Evolutionary conservation across 2,888 invertebrate species (phyloP).

Genomic region (Tanytarsus gracilentus): DNA sequence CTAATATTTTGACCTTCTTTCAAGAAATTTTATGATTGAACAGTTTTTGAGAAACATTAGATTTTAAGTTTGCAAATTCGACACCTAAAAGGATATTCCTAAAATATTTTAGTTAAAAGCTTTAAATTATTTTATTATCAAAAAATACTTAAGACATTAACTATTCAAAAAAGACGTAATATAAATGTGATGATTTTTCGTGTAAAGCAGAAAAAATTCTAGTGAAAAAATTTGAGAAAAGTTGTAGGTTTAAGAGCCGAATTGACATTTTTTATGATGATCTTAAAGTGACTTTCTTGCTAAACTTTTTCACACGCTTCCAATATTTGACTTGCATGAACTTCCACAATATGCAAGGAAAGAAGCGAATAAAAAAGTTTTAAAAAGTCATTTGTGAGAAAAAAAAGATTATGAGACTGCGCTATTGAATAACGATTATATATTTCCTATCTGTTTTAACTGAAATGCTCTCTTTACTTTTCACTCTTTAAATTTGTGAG

Average conservation of each 20-base stretch:
- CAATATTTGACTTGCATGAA: too few relatives aligned
- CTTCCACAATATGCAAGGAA: not conserved
- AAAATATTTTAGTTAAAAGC: too few relatives aligned
- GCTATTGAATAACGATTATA: conserved; percentile 15
- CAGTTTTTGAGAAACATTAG: too few relatives aligned
- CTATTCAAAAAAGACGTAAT: conserved; percentile 24
- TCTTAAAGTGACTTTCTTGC: not conserved
- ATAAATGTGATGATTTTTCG: conserved; percentile 22
- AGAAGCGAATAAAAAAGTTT: conserved; percentile 6
- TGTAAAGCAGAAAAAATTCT: conserved; percentile 14
- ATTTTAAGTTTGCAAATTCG: too few relatives aligned
- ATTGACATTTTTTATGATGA: conserved; percentile 14
- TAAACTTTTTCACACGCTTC: not conserved
- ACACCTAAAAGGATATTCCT: too few relatives aligned
- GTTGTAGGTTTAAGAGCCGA: conserved; percentile 4
- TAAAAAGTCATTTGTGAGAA: not conserved
- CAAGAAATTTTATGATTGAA: too few relatives aligned
- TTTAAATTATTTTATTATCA: not conserved
- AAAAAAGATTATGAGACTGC: conserved; percentile 18
- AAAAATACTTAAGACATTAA: conserved; percentile 4
- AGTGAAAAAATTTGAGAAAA: conserved; percentile 5
- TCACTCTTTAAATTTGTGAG: not conserved
- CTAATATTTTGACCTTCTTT: too few relatives aligned
- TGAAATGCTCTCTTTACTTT: not conserved
- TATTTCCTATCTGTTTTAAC: not conserved